Evolutionary conservation across 2,888 invertebrate genomes (phyloP), one percentile per base, ranked within the genome.

Genomic region (Athrips mouffetella): DNA sequence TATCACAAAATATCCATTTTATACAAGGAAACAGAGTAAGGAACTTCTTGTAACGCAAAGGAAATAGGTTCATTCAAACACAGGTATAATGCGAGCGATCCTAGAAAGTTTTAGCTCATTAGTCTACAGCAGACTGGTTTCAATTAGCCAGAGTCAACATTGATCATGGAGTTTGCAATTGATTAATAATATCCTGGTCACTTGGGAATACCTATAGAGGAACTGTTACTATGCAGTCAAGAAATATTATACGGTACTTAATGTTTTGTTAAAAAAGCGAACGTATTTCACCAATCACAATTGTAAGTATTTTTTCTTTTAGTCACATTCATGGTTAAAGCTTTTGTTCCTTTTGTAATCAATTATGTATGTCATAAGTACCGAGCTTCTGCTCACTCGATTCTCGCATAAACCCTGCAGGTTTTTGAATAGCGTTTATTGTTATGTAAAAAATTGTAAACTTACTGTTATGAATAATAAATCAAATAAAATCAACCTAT

Each of bases 131-230:
- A 80, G 73, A 76, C 75, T 76, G 76, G 76, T 76, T 82, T 77
- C 75, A 80, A 82, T 81, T 80, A 80, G 79, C 69, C 72, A 70
- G 67, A 76, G 76, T 77, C 80, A 81, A 82, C 69, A 81, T 59
- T 51, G 63, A 54, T 60, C 57, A 58, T 58, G 51, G 65, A 64
- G 67, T 63, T 70, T 63, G 68, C 65, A n/a, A n/a, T 63, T 73
- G 67, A 70, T 73, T 72, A 68, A 72, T 77, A 73, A 73, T 60
- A 67, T 62, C 59, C 49, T 61, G 57, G 54, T 57, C 59, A 60
- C 52, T 58, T 55, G 53, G 52, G 57, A 57, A 59, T 61, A 63
- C 60, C 61, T 58, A 63, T 60, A 42, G 35, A 37, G 18, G 37
- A 30, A 11, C 47, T 47, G 47, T 50, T 50, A 50, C n/a, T n/a